phyloP scores from a whole-genome alignment of 2,113 vertebrate genomes.

The Numida meleagris region DNA sequence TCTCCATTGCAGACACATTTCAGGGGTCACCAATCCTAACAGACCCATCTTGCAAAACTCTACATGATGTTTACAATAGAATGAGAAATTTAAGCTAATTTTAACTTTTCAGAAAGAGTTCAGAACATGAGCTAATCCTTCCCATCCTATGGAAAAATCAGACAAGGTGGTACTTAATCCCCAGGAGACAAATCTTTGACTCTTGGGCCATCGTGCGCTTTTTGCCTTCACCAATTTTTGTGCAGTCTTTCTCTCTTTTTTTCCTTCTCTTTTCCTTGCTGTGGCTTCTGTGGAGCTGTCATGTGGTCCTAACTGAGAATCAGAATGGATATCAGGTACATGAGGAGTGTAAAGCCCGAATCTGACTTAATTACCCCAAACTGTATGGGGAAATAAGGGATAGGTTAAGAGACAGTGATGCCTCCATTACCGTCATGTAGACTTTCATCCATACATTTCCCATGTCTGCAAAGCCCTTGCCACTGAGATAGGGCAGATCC shows the following conservation, averaged over 20 bases:
- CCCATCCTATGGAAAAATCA: not conserved
- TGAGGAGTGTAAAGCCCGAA: not conserved
- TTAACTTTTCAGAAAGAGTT: not conserved
- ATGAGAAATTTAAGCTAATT: not conserved
- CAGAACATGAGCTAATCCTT: not conserved
- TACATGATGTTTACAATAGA: not conserved
- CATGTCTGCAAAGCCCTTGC: not conserved
- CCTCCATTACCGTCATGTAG: not conserved
- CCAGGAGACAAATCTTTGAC: not conserved
- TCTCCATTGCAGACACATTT: not conserved
- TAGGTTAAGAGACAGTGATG: not conserved
- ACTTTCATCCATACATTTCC: not conserved
- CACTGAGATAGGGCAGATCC: not conserved
- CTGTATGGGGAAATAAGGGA: not conserved
- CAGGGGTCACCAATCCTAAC: not conserved
- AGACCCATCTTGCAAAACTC: not conserved
- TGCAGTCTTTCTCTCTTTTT: not conserved
- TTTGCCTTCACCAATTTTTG: not conserved
- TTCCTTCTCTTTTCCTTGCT: not conserved
- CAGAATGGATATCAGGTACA: not conserved
- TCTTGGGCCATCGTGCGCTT: accelerated
- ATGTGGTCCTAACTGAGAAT: not conserved
- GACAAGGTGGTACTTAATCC: not conserved
- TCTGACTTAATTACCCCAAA: not conserved
- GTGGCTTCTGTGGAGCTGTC: not conserved